A percentile compares a stretch with the other conserved stretches of the same genome.
Conservation (phyloP, 2,113 vertebrate species). For the Cyanistes caeruleus region DNA sequence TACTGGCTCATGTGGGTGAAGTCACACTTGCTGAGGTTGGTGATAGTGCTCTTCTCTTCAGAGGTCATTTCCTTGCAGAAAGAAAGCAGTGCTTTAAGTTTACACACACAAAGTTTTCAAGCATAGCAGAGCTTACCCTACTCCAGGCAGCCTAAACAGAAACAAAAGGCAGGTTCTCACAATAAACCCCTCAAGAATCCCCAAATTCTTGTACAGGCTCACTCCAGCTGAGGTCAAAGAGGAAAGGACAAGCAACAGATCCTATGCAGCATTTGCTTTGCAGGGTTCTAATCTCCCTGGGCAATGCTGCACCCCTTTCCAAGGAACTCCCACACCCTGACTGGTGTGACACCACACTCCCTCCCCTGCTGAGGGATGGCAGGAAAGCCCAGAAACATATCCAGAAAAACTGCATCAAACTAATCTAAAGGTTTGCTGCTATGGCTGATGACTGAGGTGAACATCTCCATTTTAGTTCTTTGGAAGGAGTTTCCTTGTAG, state of each 20-base stretch:
- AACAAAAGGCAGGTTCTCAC: background rate
- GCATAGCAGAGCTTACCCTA: background rate
- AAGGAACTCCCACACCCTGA: background rate
- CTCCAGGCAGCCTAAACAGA: background rate
- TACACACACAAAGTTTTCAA: background rate
- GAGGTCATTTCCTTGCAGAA: constrained; percentile 90
- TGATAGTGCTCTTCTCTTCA: constrained; percentile 90
- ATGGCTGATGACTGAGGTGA: background rate
- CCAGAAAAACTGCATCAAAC: background rate
- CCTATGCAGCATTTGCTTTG: rapidly evolving
- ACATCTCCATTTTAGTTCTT: background rate
- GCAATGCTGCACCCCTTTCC: background rate
- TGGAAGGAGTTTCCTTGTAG: background rate
- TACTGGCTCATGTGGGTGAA: constrained; percentile 91
- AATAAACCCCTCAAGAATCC: background rate
- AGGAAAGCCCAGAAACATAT: background rate
- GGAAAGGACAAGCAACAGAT: background rate
- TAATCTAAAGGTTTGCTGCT: background rate
- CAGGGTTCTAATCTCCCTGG: background rate
- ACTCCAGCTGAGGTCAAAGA: background rate
- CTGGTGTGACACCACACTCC: too few relatives aligned
- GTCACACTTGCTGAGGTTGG: constrained; percentile 91
- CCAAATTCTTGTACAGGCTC: background rate
- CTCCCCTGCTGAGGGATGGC: background rate
- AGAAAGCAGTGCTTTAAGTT: background rate